Conservation (phyloP, 2,888 invertebrate species). For the Tachina fera region DNA sequence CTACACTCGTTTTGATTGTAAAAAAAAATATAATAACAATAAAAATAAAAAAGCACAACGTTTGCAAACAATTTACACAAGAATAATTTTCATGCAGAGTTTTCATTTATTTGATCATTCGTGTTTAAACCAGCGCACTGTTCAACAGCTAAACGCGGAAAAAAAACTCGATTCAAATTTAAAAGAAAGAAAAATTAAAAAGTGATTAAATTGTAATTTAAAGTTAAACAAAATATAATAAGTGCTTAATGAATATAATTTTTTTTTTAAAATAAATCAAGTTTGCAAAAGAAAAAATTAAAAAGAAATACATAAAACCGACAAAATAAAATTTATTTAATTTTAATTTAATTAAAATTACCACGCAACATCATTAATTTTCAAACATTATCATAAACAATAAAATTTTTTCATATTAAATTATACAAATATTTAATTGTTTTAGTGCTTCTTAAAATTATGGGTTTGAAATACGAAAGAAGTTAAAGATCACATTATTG, state of each 20-base stretch:
- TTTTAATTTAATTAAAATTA: background rate
- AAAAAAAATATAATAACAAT: conserved; percentile 15
- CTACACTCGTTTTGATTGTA: conserved; percentile 43
- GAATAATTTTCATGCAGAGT: conserved; percentile 79
- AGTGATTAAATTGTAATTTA: conserved; percentile 49
- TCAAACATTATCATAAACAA: background rate
- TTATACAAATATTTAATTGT: background rate
- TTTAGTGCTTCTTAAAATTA: background rate
- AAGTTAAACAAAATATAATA: background rate
- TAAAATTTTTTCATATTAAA: background rate
- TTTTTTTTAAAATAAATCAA: no score
- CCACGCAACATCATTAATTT: conserved; percentile 1
- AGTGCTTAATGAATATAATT: conserved; percentile 10
- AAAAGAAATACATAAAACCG: background rate
- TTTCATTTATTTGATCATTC: conserved; percentile 79
- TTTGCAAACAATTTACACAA: conserved; percentile 65
- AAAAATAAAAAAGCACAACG: conserved; percentile 38
- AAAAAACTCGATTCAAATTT: conserved; percentile 57
- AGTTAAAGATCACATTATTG: background rate
- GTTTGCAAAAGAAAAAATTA: conserved; percentile 9
- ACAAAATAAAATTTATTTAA: background rate
- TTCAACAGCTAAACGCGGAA: conserved; percentile 73
- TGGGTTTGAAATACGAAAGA: background rate
- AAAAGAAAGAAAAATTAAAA: conserved; percentile 32
- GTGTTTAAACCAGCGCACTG: conserved; percentile 76